A percentile compares a stretch with the other conserved stretches of the same genome.
These are phyloP conservation scores for Agonopterix heracliana DNA, from an alignment of 2,888 invertebrate species.

Conservation along the genomic window DNA sequence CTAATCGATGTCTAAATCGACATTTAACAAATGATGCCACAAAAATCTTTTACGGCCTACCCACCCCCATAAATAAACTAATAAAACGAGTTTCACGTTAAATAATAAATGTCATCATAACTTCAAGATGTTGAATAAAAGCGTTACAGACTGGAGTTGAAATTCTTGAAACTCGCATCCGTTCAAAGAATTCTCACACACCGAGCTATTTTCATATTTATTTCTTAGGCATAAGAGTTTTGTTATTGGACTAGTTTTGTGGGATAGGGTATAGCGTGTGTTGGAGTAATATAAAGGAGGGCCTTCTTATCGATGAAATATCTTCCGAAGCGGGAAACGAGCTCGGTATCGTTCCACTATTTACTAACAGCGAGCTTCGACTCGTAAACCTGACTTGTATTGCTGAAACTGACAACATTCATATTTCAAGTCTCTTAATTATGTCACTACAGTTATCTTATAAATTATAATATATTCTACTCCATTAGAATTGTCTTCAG, in stretches of 20 bases:
- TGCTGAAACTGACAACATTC: background rate
- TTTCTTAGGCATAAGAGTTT: no score
- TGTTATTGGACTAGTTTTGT: no score
- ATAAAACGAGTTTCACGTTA: conserved; percentile 1
- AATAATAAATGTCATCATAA: conserved; percentile 9
- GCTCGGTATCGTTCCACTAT: conserved; percentile 29
- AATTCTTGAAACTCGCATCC: conserved; percentile 1
- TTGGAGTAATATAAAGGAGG: conserved; percentile 37
- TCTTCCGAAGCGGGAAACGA: conserved; percentile 44
- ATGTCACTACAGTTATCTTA: no score
- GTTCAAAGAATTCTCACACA: no score
- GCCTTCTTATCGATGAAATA: conserved; percentile 47
- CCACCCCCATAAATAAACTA: background rate
- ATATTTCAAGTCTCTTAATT: background rate
- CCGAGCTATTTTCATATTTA: no score
- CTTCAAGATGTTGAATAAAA: conserved; percentile 10
- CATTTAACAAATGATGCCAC: background rate
- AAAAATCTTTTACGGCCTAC: background rate
- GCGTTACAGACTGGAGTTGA: conserved; percentile 6
- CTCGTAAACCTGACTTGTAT: conserved; percentile 15
- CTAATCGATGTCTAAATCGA: no score
- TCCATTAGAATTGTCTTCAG: no score
- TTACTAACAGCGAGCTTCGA: conserved; percentile 41
- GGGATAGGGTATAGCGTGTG: conserved; percentile 32
- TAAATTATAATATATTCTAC: no score